A percentile compares a stretch with the other conserved stretches of the same genome.
These are phyloP conservation scores for Tokudaia muenninki DNA, from an alignment of 2,797 vertebrate species.

Conservation along the genomic window DNA sequence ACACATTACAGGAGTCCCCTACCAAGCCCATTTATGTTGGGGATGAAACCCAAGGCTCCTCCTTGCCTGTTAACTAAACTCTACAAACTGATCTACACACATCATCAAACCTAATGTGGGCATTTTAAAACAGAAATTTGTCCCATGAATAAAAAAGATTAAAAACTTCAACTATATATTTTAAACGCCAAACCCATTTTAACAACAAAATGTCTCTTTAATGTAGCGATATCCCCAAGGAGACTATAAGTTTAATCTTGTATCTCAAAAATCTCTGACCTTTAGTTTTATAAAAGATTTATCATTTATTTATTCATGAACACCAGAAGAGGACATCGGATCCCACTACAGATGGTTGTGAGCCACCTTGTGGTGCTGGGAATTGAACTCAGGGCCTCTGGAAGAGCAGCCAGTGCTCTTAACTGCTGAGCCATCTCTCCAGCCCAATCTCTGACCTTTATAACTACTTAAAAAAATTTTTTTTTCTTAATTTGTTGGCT, in stretches of 20 bases:
- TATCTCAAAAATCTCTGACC: neutral
- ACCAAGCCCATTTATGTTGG: neutral
- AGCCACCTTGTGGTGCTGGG: neutral
- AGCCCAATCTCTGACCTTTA: neutral
- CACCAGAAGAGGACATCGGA: neutral
- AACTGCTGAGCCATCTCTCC: neutral
- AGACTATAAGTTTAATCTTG: constrained; percentile 17
- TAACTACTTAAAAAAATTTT: neutral
- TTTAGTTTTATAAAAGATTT: neutral
- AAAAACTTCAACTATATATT: neutral
- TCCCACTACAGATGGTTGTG: neutral
- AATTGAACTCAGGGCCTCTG: neutral
- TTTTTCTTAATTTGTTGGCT: neutral
- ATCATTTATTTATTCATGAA: neutral
- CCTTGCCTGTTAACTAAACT: neutral
- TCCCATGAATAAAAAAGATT: neutral
- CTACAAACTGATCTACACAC: neutral
- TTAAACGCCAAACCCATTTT: neutral
- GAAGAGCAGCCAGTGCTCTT: neutral
- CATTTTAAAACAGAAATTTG: neutral
- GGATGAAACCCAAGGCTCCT: neutral
- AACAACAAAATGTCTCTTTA: neutral
- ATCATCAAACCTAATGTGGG: neutral
- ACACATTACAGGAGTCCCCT: no score
- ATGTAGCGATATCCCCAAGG: neutral